Percentiles rank a stretch among this genome's conserved stretches.
These are phyloP conservation scores for Dendronephthya gigantea DNA, from an alignment of 64 coral and sea anemone species.

Conservation along the genomic window DNA sequence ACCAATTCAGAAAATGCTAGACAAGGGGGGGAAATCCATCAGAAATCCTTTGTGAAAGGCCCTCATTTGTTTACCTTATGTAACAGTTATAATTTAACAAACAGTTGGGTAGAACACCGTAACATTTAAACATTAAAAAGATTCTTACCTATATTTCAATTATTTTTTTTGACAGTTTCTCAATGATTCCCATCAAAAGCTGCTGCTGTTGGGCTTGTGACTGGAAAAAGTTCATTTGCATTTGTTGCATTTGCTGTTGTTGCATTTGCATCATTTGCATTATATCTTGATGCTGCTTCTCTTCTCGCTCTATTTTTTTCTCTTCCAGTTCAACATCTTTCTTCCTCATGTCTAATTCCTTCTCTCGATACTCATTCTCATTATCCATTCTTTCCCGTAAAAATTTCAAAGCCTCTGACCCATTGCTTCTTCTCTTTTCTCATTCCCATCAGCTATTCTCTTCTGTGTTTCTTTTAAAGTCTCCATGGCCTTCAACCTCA, in stretches of 20 bases:
- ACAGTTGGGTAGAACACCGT: neutral
- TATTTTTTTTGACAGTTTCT: neutral
- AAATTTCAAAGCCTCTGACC: neutral
- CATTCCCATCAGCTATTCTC: neutral
- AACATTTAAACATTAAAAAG: neutral
- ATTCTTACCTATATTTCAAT: neutral
- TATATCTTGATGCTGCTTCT: constrained; percentile 70
- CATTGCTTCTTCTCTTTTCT: neutral
- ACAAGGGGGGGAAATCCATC: too few relatives aligned
- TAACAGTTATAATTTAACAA: neutral
- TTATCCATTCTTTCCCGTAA: neutral
- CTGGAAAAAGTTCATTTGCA: constrained; percentile 23
- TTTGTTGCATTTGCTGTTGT: too few relatives aligned
- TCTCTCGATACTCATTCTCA: neutral
- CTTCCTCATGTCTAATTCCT: constrained; percentile 16
- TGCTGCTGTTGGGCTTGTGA: neutral
- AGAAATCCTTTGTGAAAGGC: too few relatives aligned
- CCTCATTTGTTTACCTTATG: neutral
- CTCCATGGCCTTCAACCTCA: constrained; percentile 30
- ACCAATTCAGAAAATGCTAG: too few relatives aligned
- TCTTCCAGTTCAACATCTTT: constrained; percentile 63
- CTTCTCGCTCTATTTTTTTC: constrained; percentile 51
- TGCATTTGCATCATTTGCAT: constrained; percentile 36
- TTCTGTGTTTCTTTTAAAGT: constrained; percentile 19
- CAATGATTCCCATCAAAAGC: neutral